Percentiles rank a stretch among this genome's conserved stretches.
phyloP scores from a whole-genome alignment of 2,113 vertebrate genomes.

The Muntiacus reevesi region DNA sequence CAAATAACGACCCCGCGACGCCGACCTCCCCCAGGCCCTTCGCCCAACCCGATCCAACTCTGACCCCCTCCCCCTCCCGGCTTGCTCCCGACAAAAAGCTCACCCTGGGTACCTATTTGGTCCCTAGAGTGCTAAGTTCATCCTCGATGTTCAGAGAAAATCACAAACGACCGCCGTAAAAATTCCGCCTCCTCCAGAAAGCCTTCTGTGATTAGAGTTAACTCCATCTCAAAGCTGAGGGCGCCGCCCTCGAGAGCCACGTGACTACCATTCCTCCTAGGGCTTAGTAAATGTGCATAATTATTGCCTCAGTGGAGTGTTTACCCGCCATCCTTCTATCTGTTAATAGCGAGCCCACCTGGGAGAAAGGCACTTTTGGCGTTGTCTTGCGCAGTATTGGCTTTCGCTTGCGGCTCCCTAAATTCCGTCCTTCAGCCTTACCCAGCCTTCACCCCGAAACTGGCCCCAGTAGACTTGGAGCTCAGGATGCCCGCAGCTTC shows the following conservation, averaged over 20 bases:
- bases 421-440: not conserved
- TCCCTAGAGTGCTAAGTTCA: slow-evolving; percentile 43
- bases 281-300: slow-evolving; percentile 54
- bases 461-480: not conserved
- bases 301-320: slow-evolving; percentile 47
- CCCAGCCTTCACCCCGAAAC: not conserved
- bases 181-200: slow-evolving; percentile 71
- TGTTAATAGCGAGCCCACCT: slow-evolving; percentile 20
- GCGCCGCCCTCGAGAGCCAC: slow-evolving; percentile 66
- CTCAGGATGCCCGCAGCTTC: not conserved
- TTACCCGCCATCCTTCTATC: not conserved
- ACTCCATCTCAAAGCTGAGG: slow-evolving; percentile 54
- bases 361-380: slow-evolving; percentile 21
- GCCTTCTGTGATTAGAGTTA: slow-evolving; percentile 68
- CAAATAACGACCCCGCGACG: not conserved
- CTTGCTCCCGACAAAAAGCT: slow-evolving; percentile 17
- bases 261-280: slow-evolving; percentile 54
- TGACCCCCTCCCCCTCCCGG: not conserved
- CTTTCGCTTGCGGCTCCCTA: not conserved
- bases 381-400: not conserved
- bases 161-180: not conserved
- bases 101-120: slow-evolving; percentile 32
- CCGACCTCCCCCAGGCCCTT: not conserved
- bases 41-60: not conserved
- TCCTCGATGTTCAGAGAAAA: slow-evolving; percentile 15